Evolutionary conservation across 2,797 vertebrate species (phyloP).

Genomic region (Oreonectes daqikongensis): DNA sequence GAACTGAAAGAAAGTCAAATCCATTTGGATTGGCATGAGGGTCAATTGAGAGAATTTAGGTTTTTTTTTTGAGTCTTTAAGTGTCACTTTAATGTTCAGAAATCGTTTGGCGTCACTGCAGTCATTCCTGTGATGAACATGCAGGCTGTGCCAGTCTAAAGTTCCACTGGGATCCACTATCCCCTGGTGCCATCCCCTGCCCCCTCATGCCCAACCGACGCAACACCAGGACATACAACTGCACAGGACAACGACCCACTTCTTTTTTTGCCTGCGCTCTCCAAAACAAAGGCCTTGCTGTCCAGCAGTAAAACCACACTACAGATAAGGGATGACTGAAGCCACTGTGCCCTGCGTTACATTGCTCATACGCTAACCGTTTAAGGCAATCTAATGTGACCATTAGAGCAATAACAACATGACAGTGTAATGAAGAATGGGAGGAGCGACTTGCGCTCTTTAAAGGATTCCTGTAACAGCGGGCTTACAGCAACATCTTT

Average conservation of each 20-base stretch:
- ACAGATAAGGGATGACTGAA: constrained; percentile 64
- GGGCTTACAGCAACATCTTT: not conserved
- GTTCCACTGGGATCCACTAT: constrained; percentile 62
- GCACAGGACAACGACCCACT: constrained; percentile 68
- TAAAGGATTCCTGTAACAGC: not conserved
- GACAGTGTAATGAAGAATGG: constrained; percentile 53
- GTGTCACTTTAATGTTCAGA: not conserved
- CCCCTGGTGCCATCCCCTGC: constrained; percentile 63
- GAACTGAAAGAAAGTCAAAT: too few relatives aligned
- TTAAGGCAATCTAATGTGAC: constrained; percentile 50
- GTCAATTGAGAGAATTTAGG: too few relatives aligned
- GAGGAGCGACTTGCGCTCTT: constrained; percentile 1
- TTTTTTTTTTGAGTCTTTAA: too few relatives aligned
- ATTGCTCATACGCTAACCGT: constrained; percentile 58
- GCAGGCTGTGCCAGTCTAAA: constrained; percentile 78
- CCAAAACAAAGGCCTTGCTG: constrained; percentile 74
- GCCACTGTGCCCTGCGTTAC: constrained; percentile 58
- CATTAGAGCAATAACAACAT: constrained; percentile 53
- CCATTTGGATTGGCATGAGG: too few relatives aligned
- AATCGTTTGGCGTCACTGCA: not conserved
- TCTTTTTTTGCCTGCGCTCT: constrained; percentile 61
- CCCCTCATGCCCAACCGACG: constrained; percentile 55
- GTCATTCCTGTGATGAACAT: constrained; percentile 38
- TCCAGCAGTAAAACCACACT: constrained; percentile 63
- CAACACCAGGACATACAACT: constrained; percentile 52